Conservation (phyloP, 1,140 invertebrate genomes). For the Eulimnadia texana region DNA sequence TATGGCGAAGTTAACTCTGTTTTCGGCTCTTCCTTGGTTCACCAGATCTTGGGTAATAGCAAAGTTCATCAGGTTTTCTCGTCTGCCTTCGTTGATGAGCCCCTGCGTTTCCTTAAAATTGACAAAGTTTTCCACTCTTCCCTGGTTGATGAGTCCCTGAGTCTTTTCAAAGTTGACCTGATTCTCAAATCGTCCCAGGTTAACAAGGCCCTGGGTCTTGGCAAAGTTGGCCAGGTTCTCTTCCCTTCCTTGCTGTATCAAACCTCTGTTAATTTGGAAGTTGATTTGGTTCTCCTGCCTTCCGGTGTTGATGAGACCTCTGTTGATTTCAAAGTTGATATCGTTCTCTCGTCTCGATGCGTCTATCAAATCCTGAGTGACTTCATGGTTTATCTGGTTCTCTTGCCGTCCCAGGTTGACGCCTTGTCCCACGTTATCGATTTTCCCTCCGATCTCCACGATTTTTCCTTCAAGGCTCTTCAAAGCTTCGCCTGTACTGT, state of each 20-base stretch:
- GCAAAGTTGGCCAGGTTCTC: not conserved
- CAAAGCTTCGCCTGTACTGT: not conserved
- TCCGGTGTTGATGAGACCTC: not conserved
- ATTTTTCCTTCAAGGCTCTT: not conserved
- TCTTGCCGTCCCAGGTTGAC: not conserved
- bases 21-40: not conserved
- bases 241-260: not conserved
- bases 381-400: not conserved
- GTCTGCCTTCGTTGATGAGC: not conserved
- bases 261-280: not conserved
- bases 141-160: not conserved
- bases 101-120: not conserved
- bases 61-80: not conserved
- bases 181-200: not conserved
- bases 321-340: not conserved
- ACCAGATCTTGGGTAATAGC: not conserved
- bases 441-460: not conserved
- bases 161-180: not conserved
- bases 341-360: not conserved
- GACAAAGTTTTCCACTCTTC: not conserved
- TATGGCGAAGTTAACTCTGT: not conserved
- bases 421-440: not conserved
- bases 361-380: not conserved
- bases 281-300: not conserved
- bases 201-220: not conserved